Evolutionary conservation across 2,888 invertebrate genomes (phyloP).

Genomic region (Idaea aversata): DNA sequence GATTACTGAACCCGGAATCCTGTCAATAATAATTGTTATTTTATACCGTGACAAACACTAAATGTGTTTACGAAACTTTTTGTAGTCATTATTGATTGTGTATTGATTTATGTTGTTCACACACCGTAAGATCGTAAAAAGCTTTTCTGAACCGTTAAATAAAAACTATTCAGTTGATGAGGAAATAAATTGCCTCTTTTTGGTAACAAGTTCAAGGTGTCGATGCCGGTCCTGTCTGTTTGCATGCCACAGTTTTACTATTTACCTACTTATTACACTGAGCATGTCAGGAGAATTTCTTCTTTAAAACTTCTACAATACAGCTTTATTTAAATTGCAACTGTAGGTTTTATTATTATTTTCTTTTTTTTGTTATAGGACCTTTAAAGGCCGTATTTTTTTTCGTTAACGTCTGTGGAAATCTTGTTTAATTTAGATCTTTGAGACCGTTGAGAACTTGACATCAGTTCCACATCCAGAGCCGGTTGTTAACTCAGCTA

Average conservation of each 20-base stretch:
- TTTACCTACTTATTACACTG: slow-evolving; percentile 26
- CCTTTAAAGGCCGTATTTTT: slow-evolving; percentile 60
- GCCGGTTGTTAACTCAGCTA: slow-evolving; percentile 43
- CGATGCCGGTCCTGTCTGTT: slow-evolving; percentile 28
- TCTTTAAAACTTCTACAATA: slow-evolving; percentile 27
- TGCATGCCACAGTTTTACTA: slow-evolving; percentile 37
- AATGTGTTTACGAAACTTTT: slow-evolving; percentile 24
- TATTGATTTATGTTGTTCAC: not conserved
- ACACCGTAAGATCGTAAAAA: not conserved
- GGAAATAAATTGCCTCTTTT: slow-evolving; percentile 35
- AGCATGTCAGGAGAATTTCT: slow-evolving; percentile 24
- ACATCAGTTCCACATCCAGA: slow-evolving; percentile 48
- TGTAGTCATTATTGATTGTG: not conserved
- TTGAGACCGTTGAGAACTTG: slow-evolving; percentile 36
- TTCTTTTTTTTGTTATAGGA: slow-evolving; percentile 52
- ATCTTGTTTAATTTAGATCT: slow-evolving; percentile 57
- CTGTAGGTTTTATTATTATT: slow-evolving; percentile 31
- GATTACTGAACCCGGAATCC: slow-evolving; percentile 72
- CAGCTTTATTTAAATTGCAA: slow-evolving; percentile 37
- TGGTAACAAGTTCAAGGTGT: slow-evolving; percentile 48
- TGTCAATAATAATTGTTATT: slow-evolving; percentile 42
- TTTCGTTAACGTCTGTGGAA: slow-evolving; percentile 52
- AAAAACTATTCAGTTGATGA: slow-evolving; percentile 15
- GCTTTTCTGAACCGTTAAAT: slow-evolving; percentile 11
- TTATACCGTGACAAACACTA: slow-evolving; percentile 32